Evolutionary conservation across 2,888 invertebrate genomes (phyloP), one percentile per base, ranked within the genome.

Genomic region (Pyrochroa serraticornis): DNA sequence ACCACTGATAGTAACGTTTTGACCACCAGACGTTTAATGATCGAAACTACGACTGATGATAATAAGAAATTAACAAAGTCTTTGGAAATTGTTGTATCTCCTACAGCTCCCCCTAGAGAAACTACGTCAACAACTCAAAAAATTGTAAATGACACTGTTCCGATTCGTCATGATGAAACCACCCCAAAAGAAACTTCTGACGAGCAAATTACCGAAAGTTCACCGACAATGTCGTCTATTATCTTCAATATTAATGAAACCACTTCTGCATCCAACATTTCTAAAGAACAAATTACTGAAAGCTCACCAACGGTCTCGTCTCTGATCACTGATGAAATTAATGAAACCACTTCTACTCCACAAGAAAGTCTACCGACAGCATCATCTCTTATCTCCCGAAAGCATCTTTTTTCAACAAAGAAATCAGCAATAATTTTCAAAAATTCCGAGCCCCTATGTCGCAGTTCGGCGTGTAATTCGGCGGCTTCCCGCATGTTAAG

Each of bases 401-500:
- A 22, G 5, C 2, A 22, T 22, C 22, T 5, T 5, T 22, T 3
- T 22, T 22, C 22, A 35, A 35, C n/a, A 35, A 35, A 33, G 7
- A 33, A 35, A 35, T 35, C 35, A 5, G 22, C 22, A 5, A 22
- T 22, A 35, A 35, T 35, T 35, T 9, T 6, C 3, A 35, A 35
- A 35, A 35, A n/a, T 35, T 6, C 6, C 22, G 22, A 22, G 22
- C 22, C 22, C 22, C 22, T 22, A 22, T 70, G 70, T 47, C 7
- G 41, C 7, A 61, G 58, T 30, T 35, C 57, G 6, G 58, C 33
- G 46, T 73, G 73, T 54, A 70, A 68, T 58, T 53, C 63, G 13
- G 57, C 61, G 22, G 65, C 66, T 38, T 70, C 73, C 12, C 65
- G 64, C 33, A 71, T 75, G 38, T 59, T 73, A 31, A 62, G 63